A percentile compares a stretch with the other conserved stretches of the same genome.
Evolutionary conservation across 2,113 vertebrate genomes (phyloP).

Genomic region (Bathybates hornii): DNA sequence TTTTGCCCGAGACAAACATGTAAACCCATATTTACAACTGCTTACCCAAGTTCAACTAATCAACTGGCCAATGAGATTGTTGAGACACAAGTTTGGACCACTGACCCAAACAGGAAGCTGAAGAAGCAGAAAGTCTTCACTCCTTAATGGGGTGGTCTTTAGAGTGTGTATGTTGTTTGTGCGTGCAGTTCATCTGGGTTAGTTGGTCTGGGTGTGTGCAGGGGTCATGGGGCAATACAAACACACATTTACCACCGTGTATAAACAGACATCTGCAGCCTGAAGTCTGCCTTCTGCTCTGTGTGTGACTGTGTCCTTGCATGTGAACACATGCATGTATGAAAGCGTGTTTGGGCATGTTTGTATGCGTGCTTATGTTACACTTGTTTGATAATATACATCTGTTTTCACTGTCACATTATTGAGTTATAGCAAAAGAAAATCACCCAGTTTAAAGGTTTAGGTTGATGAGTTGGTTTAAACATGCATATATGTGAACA

Average conservation of each 20-base stretch:
- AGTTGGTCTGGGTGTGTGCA: neutral
- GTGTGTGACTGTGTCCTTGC: too few relatives aligned
- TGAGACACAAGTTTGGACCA: neutral
- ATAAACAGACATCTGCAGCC: constrained; percentile 26
- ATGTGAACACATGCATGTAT: neutral
- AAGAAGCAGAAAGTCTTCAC: neutral
- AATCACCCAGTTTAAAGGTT: neutral
- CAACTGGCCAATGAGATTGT: neutral
- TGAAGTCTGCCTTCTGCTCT: neutral
- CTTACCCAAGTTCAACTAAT: neutral
- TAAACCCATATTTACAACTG: neutral
- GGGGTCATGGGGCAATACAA: neutral
- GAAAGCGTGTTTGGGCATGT: neutral
- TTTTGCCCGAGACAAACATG: neutral
- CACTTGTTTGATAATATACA: neutral
- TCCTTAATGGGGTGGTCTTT: neutral
- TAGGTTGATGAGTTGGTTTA: neutral
- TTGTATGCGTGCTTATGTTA: neutral
- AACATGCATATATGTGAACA: neutral
- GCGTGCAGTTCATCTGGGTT: neutral
- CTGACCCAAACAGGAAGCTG: neutral
- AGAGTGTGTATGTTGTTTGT: neutral
- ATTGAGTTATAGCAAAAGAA: neutral
- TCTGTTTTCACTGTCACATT: neutral
- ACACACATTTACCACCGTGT: neutral